Evolutionary conservation across 1,140 invertebrate species (phyloP), one percentile per base, ranked within the genome.

Genomic region (Trachymyrmex septentrionalis): DNA sequence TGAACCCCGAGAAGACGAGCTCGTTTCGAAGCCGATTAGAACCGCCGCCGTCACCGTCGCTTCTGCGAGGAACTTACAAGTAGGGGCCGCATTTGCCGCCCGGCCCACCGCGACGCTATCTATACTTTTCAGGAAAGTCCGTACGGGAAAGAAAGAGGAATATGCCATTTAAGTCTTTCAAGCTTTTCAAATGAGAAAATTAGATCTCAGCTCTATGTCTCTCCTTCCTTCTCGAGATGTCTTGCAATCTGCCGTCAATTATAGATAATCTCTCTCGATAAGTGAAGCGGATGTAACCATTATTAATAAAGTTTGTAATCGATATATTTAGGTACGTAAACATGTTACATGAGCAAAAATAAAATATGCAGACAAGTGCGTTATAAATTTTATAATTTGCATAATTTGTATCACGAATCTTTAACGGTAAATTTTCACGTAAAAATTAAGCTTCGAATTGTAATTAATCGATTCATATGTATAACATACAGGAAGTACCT

Each of bases 171-270:
- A 75, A 82, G 50, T 16, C 69, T 87, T 75, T 87, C 76, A 59
- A 59, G 67, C 53, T 72, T 59, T 48, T 85, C 72, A 59, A 69
- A 86, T 73, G 73, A 86, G 87, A 88, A 87, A 88, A 90, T 88
- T 84, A 76, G 66, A 90, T 88, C 85, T 82, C 27, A 30, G 30
- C 34, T 27, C 73, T 12, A 73, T 16, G 67, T 88, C 64, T 88
- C 64, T 88, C 59, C n/a, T 48, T 38, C 59, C 38, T 57, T 87
- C 16, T 67, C 72, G 64, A 50, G 44, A 55, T 53, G 34, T 48
- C 66, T 81, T 81, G 63, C 34, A 64, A 19, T 38, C 50, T 59
- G n/a, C 27, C 34, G 5, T n/a, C 50, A 34, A 69, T 69, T 48
- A 69, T 50, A 48, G 1, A 19, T 30, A 80, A 73, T 86, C 66